These are phyloP conservation scores for Progne subis DNA, from an alignment of 2,113 vertebrate species.

Conservation along the genomic window DNA sequence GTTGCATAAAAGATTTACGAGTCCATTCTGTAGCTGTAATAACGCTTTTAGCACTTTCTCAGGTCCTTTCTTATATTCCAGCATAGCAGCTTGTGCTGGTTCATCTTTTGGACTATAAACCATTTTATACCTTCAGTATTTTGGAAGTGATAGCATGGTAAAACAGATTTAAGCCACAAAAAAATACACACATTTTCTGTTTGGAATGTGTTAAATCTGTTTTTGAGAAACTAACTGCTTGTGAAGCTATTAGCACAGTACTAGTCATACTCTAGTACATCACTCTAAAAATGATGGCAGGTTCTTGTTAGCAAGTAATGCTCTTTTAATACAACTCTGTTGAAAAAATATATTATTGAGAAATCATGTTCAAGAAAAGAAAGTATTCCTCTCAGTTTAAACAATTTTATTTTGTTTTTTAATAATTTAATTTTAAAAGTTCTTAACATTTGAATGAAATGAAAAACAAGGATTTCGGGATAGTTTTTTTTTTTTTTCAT, in stretches of 20 bases:
- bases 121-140: conserved; percentile 46
- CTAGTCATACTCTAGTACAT: not conserved
- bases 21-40: conserved; percentile 42
- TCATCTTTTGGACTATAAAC: conserved; percentile 43
- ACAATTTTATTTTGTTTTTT: not conserved
- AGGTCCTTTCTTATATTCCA: not conserved
- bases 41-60: conserved; percentile 51
- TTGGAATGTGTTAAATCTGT: not conserved
- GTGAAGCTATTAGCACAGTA: not conserved
- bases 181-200: not conserved
- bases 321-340: not conserved
- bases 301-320: not conserved
- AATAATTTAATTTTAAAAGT: not conserved
- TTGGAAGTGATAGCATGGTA: conserved; percentile 1
- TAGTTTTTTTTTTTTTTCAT: not conserved
- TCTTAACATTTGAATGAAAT: not conserved
- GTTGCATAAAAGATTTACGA: conserved; percentile 62
- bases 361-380: not conserved
- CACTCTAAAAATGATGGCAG: not conserved
- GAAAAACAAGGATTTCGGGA: not conserved
- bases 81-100: not conserved
- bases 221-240: not conserved
- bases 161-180: conserved; percentile 35
- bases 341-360: not conserved
- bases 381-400: not conserved